Conservation (phyloP, 1,140 invertebrate species). For the Heliconius eleuchia region DNA sequence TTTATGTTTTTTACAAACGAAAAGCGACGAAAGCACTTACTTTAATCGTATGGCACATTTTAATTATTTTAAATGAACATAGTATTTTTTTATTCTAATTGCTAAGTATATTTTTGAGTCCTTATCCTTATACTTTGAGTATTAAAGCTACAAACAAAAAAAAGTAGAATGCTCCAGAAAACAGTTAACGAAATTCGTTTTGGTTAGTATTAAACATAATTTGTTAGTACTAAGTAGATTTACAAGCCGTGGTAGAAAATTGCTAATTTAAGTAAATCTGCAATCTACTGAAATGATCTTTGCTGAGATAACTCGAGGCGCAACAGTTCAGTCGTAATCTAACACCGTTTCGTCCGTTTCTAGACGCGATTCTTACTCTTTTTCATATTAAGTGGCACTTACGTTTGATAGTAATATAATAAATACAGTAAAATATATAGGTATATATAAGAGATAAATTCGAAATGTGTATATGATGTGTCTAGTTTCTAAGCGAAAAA, state of each 20-base stretch:
- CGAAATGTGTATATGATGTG: neutral
- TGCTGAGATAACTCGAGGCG: constrained; percentile 31
- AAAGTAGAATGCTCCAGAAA: neutral
- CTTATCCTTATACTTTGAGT: too few relatives aligned
- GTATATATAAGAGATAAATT: neutral
- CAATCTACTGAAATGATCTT: constrained; percentile 40
- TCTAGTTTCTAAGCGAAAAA: neutral
- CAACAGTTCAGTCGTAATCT: constrained; percentile 52
- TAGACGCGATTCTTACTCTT: neutral
- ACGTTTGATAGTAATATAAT: neutral
- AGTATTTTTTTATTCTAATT: neutral
- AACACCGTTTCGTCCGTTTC: constrained; percentile 21
- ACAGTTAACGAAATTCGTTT: neutral
- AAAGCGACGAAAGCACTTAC: neutral
- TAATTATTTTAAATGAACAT: neutral
- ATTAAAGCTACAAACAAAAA: neutral
- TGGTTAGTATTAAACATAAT: constrained; percentile 11
- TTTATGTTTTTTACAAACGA: neutral
- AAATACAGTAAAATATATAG: too few relatives aligned
- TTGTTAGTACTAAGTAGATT: constrained; percentile 36
- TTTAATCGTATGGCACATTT: neutral
- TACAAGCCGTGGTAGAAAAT: constrained; percentile 29
- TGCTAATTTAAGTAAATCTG: constrained; percentile 47
- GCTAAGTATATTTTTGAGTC: neutral
- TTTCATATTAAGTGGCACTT: neutral